A percentile compares a stretch with the other conserved stretches of the same genome.
Conservation (phyloP, 2,888 invertebrate species). For the Plebejus argus region DNA sequence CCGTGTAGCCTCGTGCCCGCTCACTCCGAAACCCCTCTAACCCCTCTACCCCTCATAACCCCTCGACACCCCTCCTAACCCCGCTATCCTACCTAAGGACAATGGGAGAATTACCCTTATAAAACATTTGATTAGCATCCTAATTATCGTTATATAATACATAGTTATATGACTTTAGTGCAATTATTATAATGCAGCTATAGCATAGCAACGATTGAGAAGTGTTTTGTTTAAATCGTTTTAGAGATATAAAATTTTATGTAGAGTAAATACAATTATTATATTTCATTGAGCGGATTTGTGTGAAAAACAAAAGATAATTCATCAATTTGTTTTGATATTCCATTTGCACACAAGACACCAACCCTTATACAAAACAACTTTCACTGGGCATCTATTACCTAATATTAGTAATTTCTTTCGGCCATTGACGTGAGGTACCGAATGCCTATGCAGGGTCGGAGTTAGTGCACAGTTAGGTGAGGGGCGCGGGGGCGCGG, state of each 20-base stretch:
- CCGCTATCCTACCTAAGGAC: slow-evolving; percentile 18
- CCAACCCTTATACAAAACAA: slow-evolving; percentile 39
- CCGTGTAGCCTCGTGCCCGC: slow-evolving; percentile 55
- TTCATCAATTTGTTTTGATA: background rate
- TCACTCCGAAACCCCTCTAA: slow-evolving; percentile 44
- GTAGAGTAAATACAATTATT: background rate
- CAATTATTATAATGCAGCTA: background rate
- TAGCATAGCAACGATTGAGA: background rate
- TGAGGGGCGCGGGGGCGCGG: slow-evolving; percentile 55
- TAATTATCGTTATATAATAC: background rate
- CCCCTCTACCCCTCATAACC: slow-evolving; percentile 44
- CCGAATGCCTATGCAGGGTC: slow-evolving; percentile 51
- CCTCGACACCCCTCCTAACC: slow-evolving; percentile 36
- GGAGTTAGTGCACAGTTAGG: slow-evolving; percentile 74
- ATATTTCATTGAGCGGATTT: background rate
- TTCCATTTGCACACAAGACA: background rate
- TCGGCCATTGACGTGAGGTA: slow-evolving; percentile 36
- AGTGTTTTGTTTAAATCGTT: background rate
- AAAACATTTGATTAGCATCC: background rate
- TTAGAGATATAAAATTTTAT: background rate
- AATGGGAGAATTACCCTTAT: background rate
- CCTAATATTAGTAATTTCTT: slow-evolving; percentile 33
- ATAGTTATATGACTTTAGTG: background rate
- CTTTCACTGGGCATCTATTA: slow-evolving; percentile 50
- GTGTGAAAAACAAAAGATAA: background rate